Percentiles rank a stretch among this genome's conserved stretches.
phyloP scores from a whole-genome alignment of 2,888 invertebrate genomes.

The Cephus pulcher region DNA sequence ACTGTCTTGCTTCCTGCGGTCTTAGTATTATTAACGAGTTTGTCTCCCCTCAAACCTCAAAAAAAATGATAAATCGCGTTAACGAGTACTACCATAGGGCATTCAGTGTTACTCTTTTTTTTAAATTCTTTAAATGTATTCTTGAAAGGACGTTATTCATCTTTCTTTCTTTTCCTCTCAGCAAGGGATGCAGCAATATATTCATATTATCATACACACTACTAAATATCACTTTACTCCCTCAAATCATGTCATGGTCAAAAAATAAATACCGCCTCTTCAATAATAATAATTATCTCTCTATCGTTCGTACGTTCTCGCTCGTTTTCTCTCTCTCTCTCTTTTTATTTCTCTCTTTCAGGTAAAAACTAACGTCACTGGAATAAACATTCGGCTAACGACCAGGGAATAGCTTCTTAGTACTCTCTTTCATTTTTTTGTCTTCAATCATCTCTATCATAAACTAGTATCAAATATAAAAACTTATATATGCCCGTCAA shows the following conservation, averaged over 20 bases:
- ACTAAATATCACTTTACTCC: constrained; percentile 50
- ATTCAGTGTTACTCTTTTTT: constrained; percentile 33
- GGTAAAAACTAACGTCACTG: constrained; percentile 44
- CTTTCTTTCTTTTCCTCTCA: constrained; percentile 23
- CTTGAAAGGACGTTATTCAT: constrained; percentile 6
- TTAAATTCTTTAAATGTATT: constrained; percentile 31
- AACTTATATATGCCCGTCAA: constrained; percentile 61
- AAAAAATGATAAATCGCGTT: constrained; percentile 24
- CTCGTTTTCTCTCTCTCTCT: constrained; percentile 29
- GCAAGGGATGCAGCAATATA: constrained; percentile 44
- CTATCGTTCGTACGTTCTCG: constrained; percentile 16
- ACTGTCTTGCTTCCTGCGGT: constrained; percentile 30
- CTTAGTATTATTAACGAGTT: constrained; percentile 50
- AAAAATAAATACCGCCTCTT: constrained; percentile 59
- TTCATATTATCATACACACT: constrained; percentile 47
- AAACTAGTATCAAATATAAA: constrained; percentile 64
- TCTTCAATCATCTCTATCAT: constrained; percentile 36
- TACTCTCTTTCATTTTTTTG: constrained; percentile 34
- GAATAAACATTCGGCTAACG: constrained; percentile 48
- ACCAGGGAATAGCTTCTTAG: constrained; percentile 48
- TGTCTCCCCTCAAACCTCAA: constrained; percentile 35
- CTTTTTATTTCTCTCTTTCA: constrained; percentile 24
- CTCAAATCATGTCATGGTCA: constrained; percentile 51
- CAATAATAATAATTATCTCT: constrained; percentile 36
- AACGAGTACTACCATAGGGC: constrained; percentile 32